Percentiles rank a stretch among this genome's conserved stretches.
These are phyloP conservation scores for Rhamphomyia laevipes DNA, from an alignment of 2,888 invertebrate genomes.

Conservation along the genomic window DNA sequence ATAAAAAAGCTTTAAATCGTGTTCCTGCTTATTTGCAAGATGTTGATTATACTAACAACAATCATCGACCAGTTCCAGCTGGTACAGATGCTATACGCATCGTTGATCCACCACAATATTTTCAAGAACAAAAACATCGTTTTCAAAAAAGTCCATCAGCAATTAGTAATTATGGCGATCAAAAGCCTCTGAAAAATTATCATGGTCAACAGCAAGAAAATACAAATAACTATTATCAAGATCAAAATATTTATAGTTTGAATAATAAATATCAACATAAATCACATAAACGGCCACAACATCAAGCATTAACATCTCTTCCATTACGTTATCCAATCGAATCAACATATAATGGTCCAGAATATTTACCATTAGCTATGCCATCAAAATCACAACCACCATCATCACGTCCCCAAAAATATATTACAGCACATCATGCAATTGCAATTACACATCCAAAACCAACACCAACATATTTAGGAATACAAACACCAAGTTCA, in stretches of 20 bases:
- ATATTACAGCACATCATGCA: slow-evolving; percentile 18
- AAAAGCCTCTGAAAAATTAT: neutral
- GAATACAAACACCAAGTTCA: slow-evolving; percentile 9
- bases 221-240: neutral
- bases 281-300: neutral
- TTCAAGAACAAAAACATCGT: slow-evolving; percentile 22
- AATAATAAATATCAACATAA: neutral
- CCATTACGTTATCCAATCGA: neutral
- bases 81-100: slow-evolving; percentile 28
- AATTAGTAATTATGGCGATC: neutral
- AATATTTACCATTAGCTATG: neutral
- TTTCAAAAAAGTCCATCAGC: neutral
- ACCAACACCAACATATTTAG: slow-evolving; percentile 6
- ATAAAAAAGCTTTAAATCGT: slow-evolving; percentile 17
- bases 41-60: slow-evolving; percentile 13
- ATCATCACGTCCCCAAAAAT: slow-evolving; percentile 1
- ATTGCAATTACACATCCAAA: slow-evolving; percentile 14
- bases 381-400: slow-evolving; percentile 4
- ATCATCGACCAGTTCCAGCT: neutral
- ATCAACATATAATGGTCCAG: neutral
- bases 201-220: neutral
- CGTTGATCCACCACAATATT: slow-evolving; percentile 29
- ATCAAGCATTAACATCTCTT: neutral
- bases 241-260: neutral
- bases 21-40: slow-evolving; percentile 25